Evolutionary conservation across 1,140 invertebrate genomes (phyloP).

Genomic region (Alviniconcha marisindica): DNA sequence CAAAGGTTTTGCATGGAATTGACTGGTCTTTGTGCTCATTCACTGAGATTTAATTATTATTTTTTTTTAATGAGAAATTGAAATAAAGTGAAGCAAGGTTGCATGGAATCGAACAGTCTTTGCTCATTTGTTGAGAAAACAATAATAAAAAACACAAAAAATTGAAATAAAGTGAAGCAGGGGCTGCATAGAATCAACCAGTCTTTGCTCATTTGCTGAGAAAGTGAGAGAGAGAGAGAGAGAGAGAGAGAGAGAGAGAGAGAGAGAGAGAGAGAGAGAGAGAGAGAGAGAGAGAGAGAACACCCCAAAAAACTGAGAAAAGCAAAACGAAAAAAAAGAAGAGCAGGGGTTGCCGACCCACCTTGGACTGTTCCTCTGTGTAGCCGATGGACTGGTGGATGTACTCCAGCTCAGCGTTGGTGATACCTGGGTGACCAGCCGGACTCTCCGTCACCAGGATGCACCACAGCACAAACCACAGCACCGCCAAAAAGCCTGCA

Average conservation of each 20-base stretch:
- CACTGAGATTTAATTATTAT: too few relatives aligned
- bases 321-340: background rate
- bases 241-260: background rate
- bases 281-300: background rate
- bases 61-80: too few relatives aligned
- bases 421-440: constrained; percentile 68
- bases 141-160: too few relatives aligned
- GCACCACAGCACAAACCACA: constrained; percentile 74
- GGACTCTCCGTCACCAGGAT: constrained; percentile 70
- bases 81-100: too few relatives aligned
- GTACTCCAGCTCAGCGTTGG: constrained; percentile 70
- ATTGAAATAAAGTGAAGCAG: too few relatives aligned
- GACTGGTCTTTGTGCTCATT: too few relatives aligned
- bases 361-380: constrained; percentile 71
- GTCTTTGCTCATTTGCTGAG: too few relatives aligned
- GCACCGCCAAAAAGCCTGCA: constrained; percentile 64
- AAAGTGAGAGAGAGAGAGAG: too few relatives aligned
- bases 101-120: too few relatives aligned
- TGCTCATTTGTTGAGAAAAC: too few relatives aligned
- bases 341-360: constrained; percentile 34
- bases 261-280: background rate
- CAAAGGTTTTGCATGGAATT: too few relatives aligned
- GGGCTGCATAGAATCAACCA: too few relatives aligned
- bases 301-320: background rate
- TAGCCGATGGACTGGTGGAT: constrained; percentile 72